Evolutionary conservation across 2,113 vertebrate species (phyloP).

Genomic region (Bambusicola thoracicus): DNA sequence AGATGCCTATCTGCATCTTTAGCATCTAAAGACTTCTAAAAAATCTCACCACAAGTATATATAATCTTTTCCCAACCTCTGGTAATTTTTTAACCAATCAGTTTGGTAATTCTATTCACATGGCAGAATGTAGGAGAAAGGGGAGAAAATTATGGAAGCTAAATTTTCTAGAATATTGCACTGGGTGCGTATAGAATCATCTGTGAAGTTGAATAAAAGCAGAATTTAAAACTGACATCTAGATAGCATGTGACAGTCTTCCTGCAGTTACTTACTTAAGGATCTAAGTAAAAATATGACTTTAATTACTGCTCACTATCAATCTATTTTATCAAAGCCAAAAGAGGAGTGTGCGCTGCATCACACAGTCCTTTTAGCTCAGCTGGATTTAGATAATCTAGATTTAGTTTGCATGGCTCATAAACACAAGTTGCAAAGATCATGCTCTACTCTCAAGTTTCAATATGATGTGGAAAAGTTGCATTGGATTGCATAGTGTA

Average conservation of each 20-base stretch:
- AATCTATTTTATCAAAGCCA: background rate
- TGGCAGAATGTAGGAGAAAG: background rate
- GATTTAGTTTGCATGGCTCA: background rate
- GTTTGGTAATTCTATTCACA: background rate
- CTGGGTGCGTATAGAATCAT: rapidly evolving
- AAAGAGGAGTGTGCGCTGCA: background rate
- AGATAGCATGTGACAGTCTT: background rate
- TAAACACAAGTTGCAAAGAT: background rate
- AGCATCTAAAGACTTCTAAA: background rate
- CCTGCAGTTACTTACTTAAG: background rate
- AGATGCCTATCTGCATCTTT: constrained; percentile 65
- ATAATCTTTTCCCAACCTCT: background rate
- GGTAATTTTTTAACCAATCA: background rate
- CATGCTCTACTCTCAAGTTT: background rate
- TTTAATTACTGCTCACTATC: background rate
- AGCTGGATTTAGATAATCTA: background rate
- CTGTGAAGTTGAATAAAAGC: background rate
- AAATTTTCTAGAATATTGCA: background rate
- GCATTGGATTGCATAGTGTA: too few relatives aligned
- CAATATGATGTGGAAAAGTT: too few relatives aligned
- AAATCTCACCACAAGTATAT: background rate
- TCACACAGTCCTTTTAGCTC: background rate
- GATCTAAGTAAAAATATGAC: background rate
- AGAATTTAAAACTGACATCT: background rate
- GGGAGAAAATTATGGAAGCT: background rate